phyloP scores from a whole-genome alignment of 2,113 vertebrate genomes.

The western clawed frog (Xenopus tropicalis) region UCB_Xtro_10.0 CM004448.2:51475001-51475500 shows the following conservation, averaged over 20 bases:
- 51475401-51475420: slow-evolving; percentile 29
- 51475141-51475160: slow-evolving; percentile 8
- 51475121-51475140: slow-evolving; percentile 1
- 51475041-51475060: slow-evolving; percentile 26
- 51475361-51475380: no score
- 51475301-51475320: neutral
- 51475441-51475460: no score
- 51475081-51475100: slow-evolving; percentile 33
- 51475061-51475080: slow-evolving; percentile 27
- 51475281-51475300: slow-evolving; percentile 15
- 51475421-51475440: slow-evolving; percentile 9
- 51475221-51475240: slow-evolving; percentile 4
- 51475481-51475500: no score
- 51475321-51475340: slow-evolving; percentile 2
- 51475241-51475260: neutral
- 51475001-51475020: slow-evolving; percentile 9
- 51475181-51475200: neutral
- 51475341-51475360: neutral
- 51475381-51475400: slow-evolving; percentile 4
- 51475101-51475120: slow-evolving; percentile 8
- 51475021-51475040: neutral
- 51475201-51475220: slow-evolving; percentile 4
- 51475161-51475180: slow-evolving; percentile 2
- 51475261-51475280: neutral
- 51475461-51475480: no score